Evolutionary conservation across 2,888 invertebrate genomes (phyloP).

Genomic region (Scaptomyza caliginosa): DNA sequence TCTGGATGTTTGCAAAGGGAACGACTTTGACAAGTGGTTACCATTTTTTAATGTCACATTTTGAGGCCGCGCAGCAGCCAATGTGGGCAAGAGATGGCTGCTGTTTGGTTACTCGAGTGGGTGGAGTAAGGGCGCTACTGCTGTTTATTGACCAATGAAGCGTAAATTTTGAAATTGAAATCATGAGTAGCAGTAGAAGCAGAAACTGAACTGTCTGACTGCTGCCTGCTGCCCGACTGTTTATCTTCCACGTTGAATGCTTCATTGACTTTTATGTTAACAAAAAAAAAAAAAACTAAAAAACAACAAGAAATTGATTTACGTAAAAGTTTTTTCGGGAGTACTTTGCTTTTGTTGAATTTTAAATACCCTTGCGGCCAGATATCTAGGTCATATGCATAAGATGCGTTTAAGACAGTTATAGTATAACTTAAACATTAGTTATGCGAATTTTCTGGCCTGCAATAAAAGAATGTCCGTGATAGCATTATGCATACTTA

Average conservation of each 20-base stretch:
- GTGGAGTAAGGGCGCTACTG: background rate
- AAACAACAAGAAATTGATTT: slow-evolving; percentile 10
- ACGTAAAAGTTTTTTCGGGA: background rate
- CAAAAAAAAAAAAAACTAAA: slow-evolving; percentile 24
- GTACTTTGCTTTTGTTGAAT: background rate
- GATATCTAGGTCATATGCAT: background rate
- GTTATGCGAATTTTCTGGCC: background rate
- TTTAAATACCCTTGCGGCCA: background rate
- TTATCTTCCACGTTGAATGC: slow-evolving; percentile 67
- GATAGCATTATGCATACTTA: background rate
- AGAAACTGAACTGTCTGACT: slow-evolving; percentile 36
- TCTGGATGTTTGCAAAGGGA: background rate
- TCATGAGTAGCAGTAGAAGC: slow-evolving; percentile 58
- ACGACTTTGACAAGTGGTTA: slow-evolving; percentile 70
- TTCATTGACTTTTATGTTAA: slow-evolving; percentile 73
- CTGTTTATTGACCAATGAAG: slow-evolving; percentile 70
- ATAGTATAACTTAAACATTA: too few relatives aligned
- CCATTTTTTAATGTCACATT: slow-evolving; percentile 77
- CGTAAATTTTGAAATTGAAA: slow-evolving; percentile 76
- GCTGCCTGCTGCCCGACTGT: slow-evolving; percentile 30
- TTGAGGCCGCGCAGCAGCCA: slow-evolving; percentile 45
- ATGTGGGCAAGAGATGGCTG: too few relatives aligned
- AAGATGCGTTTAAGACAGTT: too few relatives aligned
- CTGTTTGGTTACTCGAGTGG: too few relatives aligned
- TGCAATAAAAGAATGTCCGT: background rate